Evolutionary conservation across 2,113 vertebrate genomes (phyloP), one percentile per base, ranked within the genome.

Genomic region (Tachysurus fulvidraco): DNA sequence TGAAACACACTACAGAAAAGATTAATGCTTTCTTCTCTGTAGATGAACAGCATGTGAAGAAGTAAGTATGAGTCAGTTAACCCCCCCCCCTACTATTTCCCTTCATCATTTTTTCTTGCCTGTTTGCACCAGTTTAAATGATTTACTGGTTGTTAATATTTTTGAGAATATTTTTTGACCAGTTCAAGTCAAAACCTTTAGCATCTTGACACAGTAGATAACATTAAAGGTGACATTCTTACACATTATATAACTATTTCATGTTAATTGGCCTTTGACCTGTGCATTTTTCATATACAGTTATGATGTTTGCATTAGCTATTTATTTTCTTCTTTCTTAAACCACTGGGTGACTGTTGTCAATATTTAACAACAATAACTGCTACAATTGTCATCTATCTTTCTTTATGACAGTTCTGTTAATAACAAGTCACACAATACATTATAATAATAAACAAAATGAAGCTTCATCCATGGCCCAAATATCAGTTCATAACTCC

Each of bases 51-150:
- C n/a, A n/a, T n/a, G n/a, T n/a, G n/a, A n/a, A n/a, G n/a, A 89
- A 87, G 83, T 89, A 54, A 81, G 76, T 84, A 82, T 55, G 84
- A 81, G 85, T 86, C 36, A n/a, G n/a, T n/a, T n/a, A n/a, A n/a
- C n/a, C n/a, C n/a, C n/a, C n/a, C n/a, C n/a, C n/a, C n/a, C n/a
- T n/a, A n/a, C n/a, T n/a, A n/a, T n/a, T n/a, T n/a, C n/a, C n/a
- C n/a, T n/a, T n/a, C 17, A 14, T 36, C 28, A 13, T 19, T 2
- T 41, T 14, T 1, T 30, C 64, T 3, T 12, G 1, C 28, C 16
- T 36, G 65, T 69, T 25, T 44, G 36, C 36, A 73, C 36, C 65
- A 8, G 28, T 69, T 69, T 36, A 69, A 69, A 17, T 19, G 36
- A 41, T 71, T 71, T 10, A 41, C 30, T 19, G 41, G 6, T 71